Base-by-base conservation (phyloP, 1,140 invertebrate genomes). In the Drepana arcuata region DNA sequence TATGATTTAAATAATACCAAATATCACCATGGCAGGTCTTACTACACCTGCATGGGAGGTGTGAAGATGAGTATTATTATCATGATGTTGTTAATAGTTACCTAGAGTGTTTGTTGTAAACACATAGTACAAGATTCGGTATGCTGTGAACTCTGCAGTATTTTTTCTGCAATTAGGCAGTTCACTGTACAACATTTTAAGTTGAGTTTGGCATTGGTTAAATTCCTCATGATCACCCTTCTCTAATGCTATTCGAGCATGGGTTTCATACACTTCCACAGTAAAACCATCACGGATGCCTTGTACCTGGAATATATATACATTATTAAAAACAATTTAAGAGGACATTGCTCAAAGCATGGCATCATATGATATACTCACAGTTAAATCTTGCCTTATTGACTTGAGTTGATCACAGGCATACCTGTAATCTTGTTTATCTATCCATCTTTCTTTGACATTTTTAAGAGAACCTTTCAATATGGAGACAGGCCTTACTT, bases 381-480 rank as follows among this genome's bases (percentile, higher is more conserved):
- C 97, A 34, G 97, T 99, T 53, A 99, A 86, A 89, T 99, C 98
- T 86, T 99, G 98, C 56, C 98, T 86, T 63, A 99, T 98, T 9
- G 96, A 98, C 84, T 99, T 99, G 16, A 99, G 84, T 84, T 99
- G 97, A 88, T 99, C 96, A 86, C 96, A 99, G 34, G 94, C 92
- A 86, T 97, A 99, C 77, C 90, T 90, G 84, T 99, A 99, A 84
- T 99, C 96, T 64, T 92, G 90, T 63, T 92, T 94, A 34, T 88
- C 83, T 32, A 91, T 88, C 96, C 97, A 99, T 49, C 92, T 90
- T 35, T 91, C 87, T 82, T 98, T 96, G 1, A 98, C 95, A 85
- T 95, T 93, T 60, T 87, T 87, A 51, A 99, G 86, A 25, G 96
- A 95, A 75, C 90, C 90, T 55, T 86, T 87, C 21, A 99, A 86